Evolutionary conservation across 2,113 vertebrate species (phyloP).

Genomic region (Datnioides undecimradiatus): DNA sequence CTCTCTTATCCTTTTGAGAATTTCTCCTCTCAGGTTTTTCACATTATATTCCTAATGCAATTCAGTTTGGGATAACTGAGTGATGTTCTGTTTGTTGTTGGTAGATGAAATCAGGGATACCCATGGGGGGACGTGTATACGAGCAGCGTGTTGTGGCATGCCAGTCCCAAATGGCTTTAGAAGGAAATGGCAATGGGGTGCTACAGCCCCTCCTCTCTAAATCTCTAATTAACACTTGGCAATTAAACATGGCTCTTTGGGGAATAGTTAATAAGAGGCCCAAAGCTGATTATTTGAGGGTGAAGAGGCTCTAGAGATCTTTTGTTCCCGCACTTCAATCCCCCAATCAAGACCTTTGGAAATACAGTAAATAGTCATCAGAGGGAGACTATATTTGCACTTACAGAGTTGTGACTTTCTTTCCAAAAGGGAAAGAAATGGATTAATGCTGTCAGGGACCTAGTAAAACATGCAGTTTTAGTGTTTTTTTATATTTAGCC

Average conservation of each 20-base stretch:
- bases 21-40: constrained; percentile 4
- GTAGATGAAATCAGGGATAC: constrained; percentile 54
- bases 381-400: constrained; percentile 20
- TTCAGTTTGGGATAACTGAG: constrained; percentile 13
- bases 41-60: background rate
- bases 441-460: background rate
- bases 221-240: constrained; percentile 83
- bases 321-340: constrained; percentile 52
- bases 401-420: constrained; percentile 27
- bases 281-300: constrained; percentile 73
- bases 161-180: constrained; percentile 72
- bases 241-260: constrained; percentile 77
- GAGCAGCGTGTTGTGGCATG: constrained; percentile 77
- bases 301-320: constrained; percentile 62
- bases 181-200: constrained; percentile 65
- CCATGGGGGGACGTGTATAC: constrained; percentile 51
- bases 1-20: constrained; percentile 22
- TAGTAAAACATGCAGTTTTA: background rate
- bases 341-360: constrained; percentile 48
- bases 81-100: constrained; percentile 50
- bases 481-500: background rate
- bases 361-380: constrained; percentile 50
- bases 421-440: background rate
- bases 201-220: constrained; percentile 65
- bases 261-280: constrained; percentile 73